Percentiles rank a stretch among this genome's conserved stretches.
phyloP scores from a whole-genome alignment of 2,888 invertebrate species.

The Thera britannica region DNA sequence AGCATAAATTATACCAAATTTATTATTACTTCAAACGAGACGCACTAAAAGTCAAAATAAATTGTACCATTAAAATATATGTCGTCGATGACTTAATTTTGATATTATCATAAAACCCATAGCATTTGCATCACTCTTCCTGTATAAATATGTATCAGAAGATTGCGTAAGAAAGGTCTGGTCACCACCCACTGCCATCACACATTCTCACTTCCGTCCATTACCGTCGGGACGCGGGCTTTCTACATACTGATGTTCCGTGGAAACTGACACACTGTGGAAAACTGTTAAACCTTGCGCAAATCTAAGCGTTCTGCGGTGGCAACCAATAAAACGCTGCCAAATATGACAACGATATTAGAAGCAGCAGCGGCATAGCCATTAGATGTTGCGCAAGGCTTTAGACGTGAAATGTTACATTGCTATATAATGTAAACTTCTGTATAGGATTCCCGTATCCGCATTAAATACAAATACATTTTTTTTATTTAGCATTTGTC shows the following conservation, averaged over 20 bases:
- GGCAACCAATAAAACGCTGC: too few species aligned
- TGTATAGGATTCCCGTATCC: neutral
- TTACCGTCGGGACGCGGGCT: slow-evolving; percentile 31
- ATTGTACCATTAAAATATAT: neutral
- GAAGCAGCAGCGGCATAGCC: too few species aligned
- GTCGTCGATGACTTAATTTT: slow-evolving; percentile 9
- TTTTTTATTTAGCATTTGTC: too few species aligned
- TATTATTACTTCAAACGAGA: too few species aligned
- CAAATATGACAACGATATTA: too few species aligned
- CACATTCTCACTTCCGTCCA: slow-evolving; percentile 40
- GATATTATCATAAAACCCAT: slow-evolving; percentile 10
- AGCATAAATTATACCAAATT: too few species aligned
- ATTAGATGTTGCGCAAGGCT: too few species aligned
- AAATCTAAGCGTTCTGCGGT: too few species aligned
- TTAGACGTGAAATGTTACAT: too few species aligned
- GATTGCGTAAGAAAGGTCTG: slow-evolving; percentile 30
- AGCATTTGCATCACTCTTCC: slow-evolving; percentile 11
- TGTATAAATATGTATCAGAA: slow-evolving; percentile 27
- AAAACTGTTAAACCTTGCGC: too few species aligned
- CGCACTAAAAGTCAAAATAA: too few species aligned
- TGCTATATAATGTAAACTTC: neutral
- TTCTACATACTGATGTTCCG: slow-evolving; percentile 29
- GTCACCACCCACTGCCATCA: slow-evolving; percentile 15
- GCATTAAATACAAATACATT: neutral
- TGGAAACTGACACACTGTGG: too few species aligned